A percentile compares a stretch with the other conserved stretches of the same genome.
These are phyloP conservation scores for Pseudopipra pipra DNA, from an alignment of 2,113 vertebrate genomes.

Conservation along the genomic window DNA sequence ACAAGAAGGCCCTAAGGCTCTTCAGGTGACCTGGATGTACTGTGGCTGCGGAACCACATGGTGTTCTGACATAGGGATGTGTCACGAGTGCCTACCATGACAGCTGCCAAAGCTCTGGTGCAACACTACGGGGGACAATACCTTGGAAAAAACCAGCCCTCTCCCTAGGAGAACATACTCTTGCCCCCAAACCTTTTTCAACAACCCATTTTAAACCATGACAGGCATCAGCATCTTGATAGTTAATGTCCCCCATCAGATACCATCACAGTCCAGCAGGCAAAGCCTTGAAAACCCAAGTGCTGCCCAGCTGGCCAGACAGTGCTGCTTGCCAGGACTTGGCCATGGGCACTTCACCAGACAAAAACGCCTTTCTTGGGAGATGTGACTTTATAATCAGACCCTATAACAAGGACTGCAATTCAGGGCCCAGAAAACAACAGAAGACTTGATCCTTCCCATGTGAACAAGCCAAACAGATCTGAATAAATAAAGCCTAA, in stretches of 20 bases:
- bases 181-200: neutral
- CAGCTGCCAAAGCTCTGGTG: neutral
- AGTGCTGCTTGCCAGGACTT: fast-evolving
- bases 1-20: neutral
- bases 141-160: neutral
- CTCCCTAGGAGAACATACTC: neutral
- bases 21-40: neutral
- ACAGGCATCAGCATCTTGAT: neutral
- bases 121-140: neutral
- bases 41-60: fast-evolving
- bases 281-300: neutral
- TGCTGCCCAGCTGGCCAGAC: neutral
- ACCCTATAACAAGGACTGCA: neutral
- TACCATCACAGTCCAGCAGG: neutral
- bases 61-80: neutral
- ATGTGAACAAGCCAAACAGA: neutral
- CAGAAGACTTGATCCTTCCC: neutral
- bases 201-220: fast-evolving
- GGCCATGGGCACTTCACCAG: neutral
- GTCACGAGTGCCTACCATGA: neutral
- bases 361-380: neutral
- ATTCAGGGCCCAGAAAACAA: neutral
- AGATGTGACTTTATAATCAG: neutral
- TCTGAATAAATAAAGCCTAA: neutral
- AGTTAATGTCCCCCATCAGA: neutral